Percentiles rank a stretch among this genome's conserved stretches.
Evolutionary conservation across 2,888 invertebrate species (phyloP).

Genomic region (Drosophila mulleri): DNA sequence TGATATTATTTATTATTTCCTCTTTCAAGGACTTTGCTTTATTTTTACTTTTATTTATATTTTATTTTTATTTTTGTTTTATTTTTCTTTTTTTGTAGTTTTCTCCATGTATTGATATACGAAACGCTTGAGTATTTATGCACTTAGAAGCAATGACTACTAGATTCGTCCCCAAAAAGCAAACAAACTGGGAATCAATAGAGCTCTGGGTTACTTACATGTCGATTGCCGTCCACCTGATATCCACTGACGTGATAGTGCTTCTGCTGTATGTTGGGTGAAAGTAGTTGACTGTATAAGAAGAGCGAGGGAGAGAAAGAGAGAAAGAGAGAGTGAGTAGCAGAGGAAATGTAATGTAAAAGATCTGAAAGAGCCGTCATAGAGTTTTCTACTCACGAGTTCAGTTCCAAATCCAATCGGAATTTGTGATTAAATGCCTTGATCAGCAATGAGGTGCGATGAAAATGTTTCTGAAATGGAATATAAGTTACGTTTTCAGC

Average conservation of each 20-base stretch:
- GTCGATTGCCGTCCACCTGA: constrained; percentile 86
- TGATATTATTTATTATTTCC: background rate
- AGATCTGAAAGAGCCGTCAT: background rate
- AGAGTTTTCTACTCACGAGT: constrained; percentile 90
- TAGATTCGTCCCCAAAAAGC: constrained; percentile 1
- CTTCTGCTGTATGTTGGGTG: constrained; percentile 96
- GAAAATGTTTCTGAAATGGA: constrained; percentile 92
- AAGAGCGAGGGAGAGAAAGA: background rate
- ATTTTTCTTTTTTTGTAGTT: constrained; percentile 14
- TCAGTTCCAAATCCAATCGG: constrained; percentile 97
- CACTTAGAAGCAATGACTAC: constrained; percentile 24
- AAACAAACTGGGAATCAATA: background rate
- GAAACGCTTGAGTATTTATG: constrained; percentile 33
- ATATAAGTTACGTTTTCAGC: background rate
- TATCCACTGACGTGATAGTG: constrained; percentile 94
- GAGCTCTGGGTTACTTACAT: constrained; percentile 78
- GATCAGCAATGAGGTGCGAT: constrained; percentile 97
- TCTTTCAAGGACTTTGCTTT: background rate
- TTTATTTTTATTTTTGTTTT: constrained; percentile 16
- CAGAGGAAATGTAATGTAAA: too few relatives aligned
- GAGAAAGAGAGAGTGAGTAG: background rate
- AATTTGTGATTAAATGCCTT: constrained; percentile 99
- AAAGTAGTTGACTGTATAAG: constrained; percentile 92
- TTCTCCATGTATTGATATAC: constrained; percentile 12
- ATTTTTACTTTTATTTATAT: background rate